Base-by-base conservation (phyloP, 2,888 invertebrate species). In the Agonopterix heracliana region DNA sequence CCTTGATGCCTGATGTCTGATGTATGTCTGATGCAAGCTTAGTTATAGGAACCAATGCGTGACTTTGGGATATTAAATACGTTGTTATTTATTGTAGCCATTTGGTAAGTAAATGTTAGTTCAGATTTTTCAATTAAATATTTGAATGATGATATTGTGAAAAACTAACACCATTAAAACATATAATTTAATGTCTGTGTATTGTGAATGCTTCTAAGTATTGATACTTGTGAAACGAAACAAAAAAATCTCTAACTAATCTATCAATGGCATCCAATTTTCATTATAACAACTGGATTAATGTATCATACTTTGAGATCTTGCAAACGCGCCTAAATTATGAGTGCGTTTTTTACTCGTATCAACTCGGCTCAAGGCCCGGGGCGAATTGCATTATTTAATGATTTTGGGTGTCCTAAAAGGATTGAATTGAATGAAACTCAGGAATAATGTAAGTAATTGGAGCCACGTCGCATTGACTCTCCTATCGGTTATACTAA, bases 401-500 rank as follows among this genome's bases (percentile, higher is more conserved):
- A 72, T 64, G 64, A 68, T 71, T 71, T 71, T 62, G 64, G 66
- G 56, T 59, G 61, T 60, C 64, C 63, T 62, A 63, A 66, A 69
- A 66, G 61, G 59, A 63, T 61, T 60, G 61, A 63, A 66, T 70
- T 70, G 62, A 66, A 71, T 61, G 38, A 66, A 69, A 67, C 65
- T 66, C 59, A 57, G 60, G 63, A 68, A 71, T 68, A 61, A 65
- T 66, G 64, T 38, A 38, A 9, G 38, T 60, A 49, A 51, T 59
- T 58, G 52, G 56, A 59, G 60, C 56, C 57, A 64, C 67, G 62
- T 59, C 54, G 51, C 53, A 63, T 61, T 57, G 59, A 59, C 59
- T 63, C 69, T 68, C 67, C 71, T 72, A 68, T 73, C 68, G 66
- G 61, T 71, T 65, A 67, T 70, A 71, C 71, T 69, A 69, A 74